Evolutionary conservation across 2,888 invertebrate genomes (phyloP).

Genomic region (Tipula unca): DNA sequence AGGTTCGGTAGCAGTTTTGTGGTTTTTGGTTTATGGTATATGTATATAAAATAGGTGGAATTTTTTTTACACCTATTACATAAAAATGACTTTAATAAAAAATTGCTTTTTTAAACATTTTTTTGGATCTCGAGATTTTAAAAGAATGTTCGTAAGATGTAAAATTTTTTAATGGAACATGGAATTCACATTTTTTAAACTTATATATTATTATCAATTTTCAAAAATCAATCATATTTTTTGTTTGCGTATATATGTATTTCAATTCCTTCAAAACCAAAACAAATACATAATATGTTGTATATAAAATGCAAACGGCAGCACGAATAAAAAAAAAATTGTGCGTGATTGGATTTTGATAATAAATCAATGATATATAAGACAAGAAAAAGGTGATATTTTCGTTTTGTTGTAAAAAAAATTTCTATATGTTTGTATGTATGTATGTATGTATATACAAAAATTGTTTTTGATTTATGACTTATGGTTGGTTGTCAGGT

Average conservation of each 20-base stretch:
- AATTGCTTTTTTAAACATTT: too few relatives aligned
- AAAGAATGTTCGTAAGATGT: not conserved
- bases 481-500: not conserved
- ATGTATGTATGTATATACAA: too few relatives aligned
- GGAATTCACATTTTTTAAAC: not conserved
- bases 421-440: too few relatives aligned
- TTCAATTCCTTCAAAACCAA: not conserved
- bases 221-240: not conserved
- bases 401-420: not conserved
- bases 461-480: not conserved
- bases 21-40: not conserved
- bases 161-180: not conserved
- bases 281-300: too few relatives aligned
- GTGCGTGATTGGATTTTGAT: slow-evolving; percentile 8
- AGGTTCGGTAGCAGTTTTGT: not conserved
- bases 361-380: slow-evolving; percentile 2
- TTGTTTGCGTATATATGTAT: not conserved
- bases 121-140: not conserved
- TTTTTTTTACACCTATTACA: not conserved
- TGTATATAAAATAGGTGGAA: not conserved
- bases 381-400: not conserved
- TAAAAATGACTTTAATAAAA: not conserved
- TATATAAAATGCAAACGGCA: not conserved
- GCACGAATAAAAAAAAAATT: not conserved
- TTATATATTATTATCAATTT: not conserved